Base-by-base conservation (phyloP, 2,113 vertebrate genomes). In the Mastomys coucha region DNA sequence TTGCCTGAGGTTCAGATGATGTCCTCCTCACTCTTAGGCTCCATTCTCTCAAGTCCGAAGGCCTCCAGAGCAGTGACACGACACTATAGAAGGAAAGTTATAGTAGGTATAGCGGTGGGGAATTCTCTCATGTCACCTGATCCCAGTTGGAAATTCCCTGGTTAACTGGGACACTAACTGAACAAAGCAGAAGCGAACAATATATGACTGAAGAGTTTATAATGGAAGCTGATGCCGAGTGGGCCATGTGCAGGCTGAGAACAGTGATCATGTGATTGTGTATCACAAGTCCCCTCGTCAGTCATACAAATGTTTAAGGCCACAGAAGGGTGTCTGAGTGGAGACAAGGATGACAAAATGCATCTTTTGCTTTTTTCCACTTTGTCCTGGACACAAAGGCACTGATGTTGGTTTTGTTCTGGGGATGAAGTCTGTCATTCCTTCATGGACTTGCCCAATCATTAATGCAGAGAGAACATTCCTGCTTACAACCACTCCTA, bases 201-300 rank as follows among this genome's bases (percentile, higher is more conserved):
- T 81, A 67, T 95, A 94, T 98, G 92, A 92, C 96, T 96, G 91
- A 91, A 93, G 96, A 93, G 89, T 97, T 95, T 90, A 69, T 91
- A 91, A 93, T 49, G 72, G 93, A 95, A 84, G 94, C 91, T n/a
- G 94, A 96, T 95, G 81, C 75, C n/a, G 73, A 97, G 96, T 53
- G 87, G 96, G 91, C 97, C 94, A 94, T 85, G 96, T 93, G 95
- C 93, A 2, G 65, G 70, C 72, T 67, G 16, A 86, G 96, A 95
- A 98, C 96, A 98, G 96, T 76, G 96, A 93, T 3, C 5, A n/a
- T 77, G 94, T 45, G 45, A 3, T 91, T 97, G 96, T 98, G 95
- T 56, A 24, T 91, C 36, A 72, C 77, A 97, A 95, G 95, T 97
- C 96, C 91, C 82, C 96, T 97, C 96, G 93, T 97, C 91, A 93